phyloP scores from a whole-genome alignment of 2,113 vertebrate species.

The Saimiri boliviensis region DNA sequence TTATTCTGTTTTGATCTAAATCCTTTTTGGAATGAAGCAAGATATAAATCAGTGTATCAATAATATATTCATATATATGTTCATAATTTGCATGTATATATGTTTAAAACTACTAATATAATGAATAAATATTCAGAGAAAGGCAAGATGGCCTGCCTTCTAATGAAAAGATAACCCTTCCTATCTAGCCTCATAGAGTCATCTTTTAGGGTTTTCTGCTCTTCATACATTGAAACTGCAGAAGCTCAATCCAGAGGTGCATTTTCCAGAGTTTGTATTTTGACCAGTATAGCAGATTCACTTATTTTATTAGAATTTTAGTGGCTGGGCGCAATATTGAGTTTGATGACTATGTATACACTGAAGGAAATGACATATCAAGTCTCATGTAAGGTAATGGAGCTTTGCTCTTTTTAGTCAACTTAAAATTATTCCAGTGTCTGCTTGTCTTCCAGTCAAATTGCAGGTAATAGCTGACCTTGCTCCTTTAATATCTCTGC shows the following conservation, averaged over 20 bases:
- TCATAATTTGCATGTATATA: neutral
- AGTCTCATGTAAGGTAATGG: neutral
- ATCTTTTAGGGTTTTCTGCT: constrained; percentile 4
- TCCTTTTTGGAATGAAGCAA: neutral
- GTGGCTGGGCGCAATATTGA: neutral
- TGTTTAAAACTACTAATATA: neutral
- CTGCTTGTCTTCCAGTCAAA: neutral
- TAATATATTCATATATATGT: neutral
- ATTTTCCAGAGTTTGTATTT: constrained; percentile 13
- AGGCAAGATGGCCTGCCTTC: neutral
- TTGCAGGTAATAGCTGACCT: neutral
- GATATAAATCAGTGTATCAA: neutral
- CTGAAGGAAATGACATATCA: neutral
- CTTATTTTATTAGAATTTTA: neutral
- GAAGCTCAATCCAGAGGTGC: neutral
- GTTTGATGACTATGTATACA: neutral
- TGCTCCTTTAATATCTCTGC: neutral
- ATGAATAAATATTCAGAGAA: neutral
- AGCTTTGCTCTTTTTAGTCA: neutral
- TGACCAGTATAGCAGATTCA: neutral
- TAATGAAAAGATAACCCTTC: neutral
- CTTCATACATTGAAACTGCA: neutral
- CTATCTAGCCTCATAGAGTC: neutral
- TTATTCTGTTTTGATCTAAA: neutral
- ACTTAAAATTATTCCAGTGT: neutral